Percentiles rank a stretch among this genome's conserved stretches.
Evolutionary conservation across 2,888 invertebrate species (phyloP).

Genomic region (Agrotis puta): DNA sequence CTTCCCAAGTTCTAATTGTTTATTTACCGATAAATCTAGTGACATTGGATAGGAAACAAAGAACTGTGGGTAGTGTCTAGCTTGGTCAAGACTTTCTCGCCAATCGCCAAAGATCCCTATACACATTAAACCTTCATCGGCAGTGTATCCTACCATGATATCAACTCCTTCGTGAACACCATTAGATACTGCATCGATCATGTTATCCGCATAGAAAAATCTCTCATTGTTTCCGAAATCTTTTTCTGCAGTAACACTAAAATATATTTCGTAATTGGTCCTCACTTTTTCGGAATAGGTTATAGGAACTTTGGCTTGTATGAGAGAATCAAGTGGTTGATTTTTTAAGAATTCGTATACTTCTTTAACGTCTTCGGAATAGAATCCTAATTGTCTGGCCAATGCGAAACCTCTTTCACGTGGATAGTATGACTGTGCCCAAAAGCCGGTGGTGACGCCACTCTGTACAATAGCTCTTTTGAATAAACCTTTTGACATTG

Average conservation of each 20-base stretch:
- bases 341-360: constrained; percentile 69
- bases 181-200: constrained; percentile 77
- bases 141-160: constrained; percentile 93
- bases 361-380: constrained; percentile 68
- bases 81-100: constrained; percentile 30
- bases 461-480: constrained; percentile 92
- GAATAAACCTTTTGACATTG: constrained; percentile 79
- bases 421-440: constrained; percentile 87
- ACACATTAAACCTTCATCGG: constrained; percentile 91
- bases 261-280: constrained; percentile 47
- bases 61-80: constrained; percentile 49
- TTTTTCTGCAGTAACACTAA: constrained; percentile 71
- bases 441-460: constrained; percentile 91
- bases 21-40: constrained; percentile 48
- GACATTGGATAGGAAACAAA: constrained; percentile 60
- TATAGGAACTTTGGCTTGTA: constrained; percentile 52
- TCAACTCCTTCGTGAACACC: constrained; percentile 91
- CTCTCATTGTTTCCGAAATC: constrained; percentile 70
- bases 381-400: constrained; percentile 71
- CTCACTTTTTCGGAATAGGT: constrained; percentile 59
- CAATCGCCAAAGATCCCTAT: constrained; percentile 33
- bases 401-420: constrained; percentile 80
- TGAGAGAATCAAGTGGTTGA: constrained; percentile 63
- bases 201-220: constrained; percentile 73
- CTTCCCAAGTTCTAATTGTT: constrained; percentile 65